Conservation (phyloP, 2,113 vertebrate genomes). For the Ctenodactylus gundi region DNA sequence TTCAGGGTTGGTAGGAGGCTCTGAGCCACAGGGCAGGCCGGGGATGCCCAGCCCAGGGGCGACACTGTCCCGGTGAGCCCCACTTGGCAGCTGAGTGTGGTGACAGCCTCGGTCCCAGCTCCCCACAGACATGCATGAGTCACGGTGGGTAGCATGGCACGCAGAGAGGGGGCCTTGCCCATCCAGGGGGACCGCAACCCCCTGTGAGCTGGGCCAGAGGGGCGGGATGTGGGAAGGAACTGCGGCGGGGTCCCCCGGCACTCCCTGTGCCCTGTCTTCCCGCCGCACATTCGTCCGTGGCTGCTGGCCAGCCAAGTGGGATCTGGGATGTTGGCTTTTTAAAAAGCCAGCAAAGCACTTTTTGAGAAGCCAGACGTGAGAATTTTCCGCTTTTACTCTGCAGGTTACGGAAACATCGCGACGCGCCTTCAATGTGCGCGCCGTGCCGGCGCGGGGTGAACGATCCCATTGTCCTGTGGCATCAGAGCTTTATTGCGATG, state of each 20-base stretch:
- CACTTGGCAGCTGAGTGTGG: background rate
- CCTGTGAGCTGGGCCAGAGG: background rate
- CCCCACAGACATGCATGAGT: constrained; percentile 39
- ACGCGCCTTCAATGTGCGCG: too few relatives aligned
- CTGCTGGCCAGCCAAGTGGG: constrained; percentile 37
- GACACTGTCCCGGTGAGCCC: background rate
- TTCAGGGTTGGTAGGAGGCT: background rate
- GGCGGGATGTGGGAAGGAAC: constrained; percentile 28
- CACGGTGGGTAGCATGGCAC: background rate
- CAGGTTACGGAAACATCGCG: background rate
- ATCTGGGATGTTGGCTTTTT: background rate
- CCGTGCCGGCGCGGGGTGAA: too few relatives aligned
- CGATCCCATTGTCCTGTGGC: too few relatives aligned
- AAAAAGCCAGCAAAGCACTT: background rate
- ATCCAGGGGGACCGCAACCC: constrained; percentile 3
- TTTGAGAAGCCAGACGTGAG: background rate
- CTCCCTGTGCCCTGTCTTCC: background rate
- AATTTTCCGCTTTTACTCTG: background rate
- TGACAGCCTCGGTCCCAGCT: background rate
- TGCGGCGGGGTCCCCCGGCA: background rate
- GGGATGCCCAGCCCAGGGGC: background rate
- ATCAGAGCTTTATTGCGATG: rapidly evolving
- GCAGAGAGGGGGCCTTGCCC: too few relatives aligned
- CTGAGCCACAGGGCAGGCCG: background rate
- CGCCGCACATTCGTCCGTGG: background rate